Base-by-base conservation (phyloP, 2,888 invertebrate genomes). In the Cryptosula pallasiana region DNA sequence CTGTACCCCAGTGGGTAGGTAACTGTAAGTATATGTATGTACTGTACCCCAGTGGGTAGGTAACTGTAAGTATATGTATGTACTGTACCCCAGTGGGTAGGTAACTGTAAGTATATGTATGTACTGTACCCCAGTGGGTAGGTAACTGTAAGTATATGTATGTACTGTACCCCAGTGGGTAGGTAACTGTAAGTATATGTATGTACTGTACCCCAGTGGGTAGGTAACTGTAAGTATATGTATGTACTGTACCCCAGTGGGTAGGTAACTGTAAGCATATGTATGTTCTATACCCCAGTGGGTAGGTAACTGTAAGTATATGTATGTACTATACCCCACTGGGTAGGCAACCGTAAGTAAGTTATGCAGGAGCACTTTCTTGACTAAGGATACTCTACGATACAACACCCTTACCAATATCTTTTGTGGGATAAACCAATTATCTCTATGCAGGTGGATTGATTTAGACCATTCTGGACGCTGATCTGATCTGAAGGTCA, bases 101-200 rank as follows among this genome's bases (percentile, higher is more conserved):
- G 57, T 23, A 57, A 23, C 57, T 57, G 16, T 5, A 57, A 57
- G 57, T 23, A n/a, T 5, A n/a, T 57, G 57, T 57, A 5, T 57
- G 57, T 23, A 57, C 57, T 23, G 57, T n/a, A 23, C 57, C 57
- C 57, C 57, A 57, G n/a, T 57, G 57, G 25, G 57, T n/a, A 9
- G 57, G 57, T 23, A 57, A 23, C 57, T 57, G 16, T 5, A 57
- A 57, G 57, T 23, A n/a, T 5, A n/a, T 57, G 57, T 57, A 5
- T 57, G 57, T 23, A 57, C 57, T 23, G 57, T n/a, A 23, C 57
- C 57, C 57, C 57, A 57, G n/a, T 57, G 57, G 25, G 57, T n/a
- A 9, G 57, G 57, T 23, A 57, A 23, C 57, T 57, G 16, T 5
- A 57, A 57, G 57, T 23, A n/a, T 5, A n/a, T 57, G 57, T 57